Base-by-base conservation (phyloP, 1,140 invertebrate species). In the Apis mellifera region DNA sequence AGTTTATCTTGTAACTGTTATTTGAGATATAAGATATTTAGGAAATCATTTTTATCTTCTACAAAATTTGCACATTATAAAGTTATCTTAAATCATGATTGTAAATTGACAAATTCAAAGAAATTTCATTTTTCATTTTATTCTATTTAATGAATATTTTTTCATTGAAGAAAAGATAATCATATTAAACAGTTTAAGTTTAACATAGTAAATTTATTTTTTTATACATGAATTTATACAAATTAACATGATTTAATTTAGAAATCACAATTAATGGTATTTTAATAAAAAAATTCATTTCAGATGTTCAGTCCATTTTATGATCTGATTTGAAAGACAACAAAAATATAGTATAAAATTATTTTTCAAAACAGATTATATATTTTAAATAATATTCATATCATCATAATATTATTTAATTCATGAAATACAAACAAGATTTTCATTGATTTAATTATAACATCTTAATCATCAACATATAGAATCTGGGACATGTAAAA, bases 131-230 rank as follows among this genome's bases (percentile, higher is more conserved):
- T 84, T 85, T 19, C 32, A 81, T 75, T 66, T 80, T 68, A 83
- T 66, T 62, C 26, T 72, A 74, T 60, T 62, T 68, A 78, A 21
- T 70, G 7, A 70, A 78, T 81, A 77, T 73, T 73, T 74, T 52
- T 42, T 48, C 60, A 70, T 57, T 13, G 9, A 74, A 62, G 21
- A 62, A 68, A 71, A 8, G 57, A 32, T 48, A 62, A 42, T 75
- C 19, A 17, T 87, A 86, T 32, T 23, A 50, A 76, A 71, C 48
- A 71, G 71, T 70, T 79, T 78, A 15, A 77, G 78, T 84, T 86
- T 79, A n/a, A 75, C 73, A n/a, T 69, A 84, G 64, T 75, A 52
- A 79, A 23, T 83, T 87, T 83, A 88, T 85, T 88, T 88, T 88
- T 88, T 88, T 87, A 88, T 52, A 74, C 19, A 73, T 70, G 48